A percentile compares a stretch with the other conserved stretches of the same genome.
phyloP scores from a whole-genome alignment of 2,888 invertebrate species.

The Bembecia ichneumoniformis region DNA sequence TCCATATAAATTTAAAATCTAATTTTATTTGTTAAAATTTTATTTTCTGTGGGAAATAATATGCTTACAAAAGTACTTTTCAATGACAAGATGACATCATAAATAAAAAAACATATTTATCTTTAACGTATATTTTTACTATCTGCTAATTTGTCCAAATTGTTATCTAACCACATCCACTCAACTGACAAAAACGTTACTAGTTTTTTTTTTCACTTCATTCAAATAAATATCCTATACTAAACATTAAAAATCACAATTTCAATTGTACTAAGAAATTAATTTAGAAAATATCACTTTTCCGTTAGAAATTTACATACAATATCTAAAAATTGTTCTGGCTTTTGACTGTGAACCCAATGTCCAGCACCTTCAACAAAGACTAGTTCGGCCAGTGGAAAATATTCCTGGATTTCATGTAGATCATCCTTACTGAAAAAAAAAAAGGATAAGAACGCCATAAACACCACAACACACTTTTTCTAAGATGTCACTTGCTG shows the following conservation, averaged over 20 bases:
- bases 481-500: too few relatives aligned
- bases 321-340: conserved; percentile 79
- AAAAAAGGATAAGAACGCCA: conserved; percentile 4
- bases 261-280: conserved; percentile 14
- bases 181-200: too few relatives aligned
- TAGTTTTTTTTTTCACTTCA: too few relatives aligned
- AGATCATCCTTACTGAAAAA: conserved; percentile 69
- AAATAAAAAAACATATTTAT: too few relatives aligned
- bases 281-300: conserved; percentile 23
- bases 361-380: conserved; percentile 89
- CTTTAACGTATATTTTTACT: too few relatives aligned
- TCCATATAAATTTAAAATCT: too few relatives aligned
- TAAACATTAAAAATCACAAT: conserved; percentile 18
- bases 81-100: too few relatives aligned
- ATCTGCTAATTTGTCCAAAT: too few relatives aligned
- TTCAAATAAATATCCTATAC: background rate
- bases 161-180: background rate
- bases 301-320: conserved; percentile 75
- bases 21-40: too few relatives aligned
- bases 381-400: conserved; percentile 79
- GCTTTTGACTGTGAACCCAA: conserved; percentile 95
- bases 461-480: too few relatives aligned
- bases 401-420: conserved; percentile 76
- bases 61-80: too few relatives aligned
- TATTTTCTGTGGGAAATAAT: too few relatives aligned